Percentiles rank a stretch among this genome's conserved stretches.
Evolutionary conservation across 2,113 vertebrate genomes (phyloP).

Genomic region (Uria aalge): DNA sequence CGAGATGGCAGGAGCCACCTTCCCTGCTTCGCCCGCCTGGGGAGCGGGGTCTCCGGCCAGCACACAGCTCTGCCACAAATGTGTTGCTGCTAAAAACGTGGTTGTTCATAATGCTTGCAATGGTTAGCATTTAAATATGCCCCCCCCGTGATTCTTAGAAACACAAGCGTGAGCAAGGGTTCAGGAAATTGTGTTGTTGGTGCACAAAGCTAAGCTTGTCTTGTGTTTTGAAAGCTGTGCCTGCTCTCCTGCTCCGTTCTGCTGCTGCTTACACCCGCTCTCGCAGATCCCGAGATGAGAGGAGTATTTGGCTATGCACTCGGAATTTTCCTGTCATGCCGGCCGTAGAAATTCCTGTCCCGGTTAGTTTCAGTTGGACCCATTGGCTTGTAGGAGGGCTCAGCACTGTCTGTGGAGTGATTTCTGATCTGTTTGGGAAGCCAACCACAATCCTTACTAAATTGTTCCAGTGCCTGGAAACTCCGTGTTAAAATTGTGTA

Average conservation of each 20-base stretch:
- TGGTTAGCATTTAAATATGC: fast-evolving
- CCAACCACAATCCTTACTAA: fast-evolving
- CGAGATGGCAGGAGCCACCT: slow-evolving; percentile 28
- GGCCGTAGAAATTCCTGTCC: background rate
- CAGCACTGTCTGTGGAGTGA: background rate
- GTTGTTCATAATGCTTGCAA: fast-evolving
- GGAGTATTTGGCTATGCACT: fast-evolving
- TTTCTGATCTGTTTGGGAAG: background rate
- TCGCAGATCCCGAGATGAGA: fast-evolving
- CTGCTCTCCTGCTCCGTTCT: background rate
- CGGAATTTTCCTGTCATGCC: no score
- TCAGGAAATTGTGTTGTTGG: fast-evolving
- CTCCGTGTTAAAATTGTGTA: fast-evolving
- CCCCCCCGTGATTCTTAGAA: background rate
- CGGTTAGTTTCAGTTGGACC: background rate
- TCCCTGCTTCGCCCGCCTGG: fast-evolving
- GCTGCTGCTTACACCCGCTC: background rate
- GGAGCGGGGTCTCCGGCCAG: background rate
- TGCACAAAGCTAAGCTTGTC: background rate
- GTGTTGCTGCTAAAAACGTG: fast-evolving
- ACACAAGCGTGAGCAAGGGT: fast-evolving
- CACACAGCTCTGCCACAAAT: background rate
- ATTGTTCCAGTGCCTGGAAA: background rate
- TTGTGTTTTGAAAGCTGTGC: background rate
- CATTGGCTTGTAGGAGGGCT: background rate